Base-by-base conservation (phyloP, 2,888 invertebrate species). In the Heliconius sara region DNA sequence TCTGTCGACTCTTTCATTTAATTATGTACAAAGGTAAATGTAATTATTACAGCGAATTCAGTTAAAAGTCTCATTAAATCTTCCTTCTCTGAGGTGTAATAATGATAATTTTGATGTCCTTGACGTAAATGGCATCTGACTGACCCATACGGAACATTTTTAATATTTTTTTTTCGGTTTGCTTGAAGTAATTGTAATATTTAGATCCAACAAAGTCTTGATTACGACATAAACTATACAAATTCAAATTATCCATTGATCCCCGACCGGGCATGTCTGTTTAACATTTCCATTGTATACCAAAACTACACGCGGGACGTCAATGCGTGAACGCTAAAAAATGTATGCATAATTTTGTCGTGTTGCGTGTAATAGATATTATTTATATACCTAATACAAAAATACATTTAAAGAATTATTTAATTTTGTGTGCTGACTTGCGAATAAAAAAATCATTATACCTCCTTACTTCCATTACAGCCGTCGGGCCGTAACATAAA, bases 401-500 rank as follows among this genome's bases (percentile, higher is more conserved):
- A 73, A 16, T 60, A 73, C 25, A 34, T 7, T n/a, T 13, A 13
- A 60, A 52, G 25, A 34, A 30, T 65, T 30, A 67, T 30, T 30
- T 30, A 71, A 65, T 39, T 74, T 67, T 10, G 27, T 66, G 27
- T 65, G 70, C 43, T 39, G 57, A 73, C 57, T 52, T 52, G 65
- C 34, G 57, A 66, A 67, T 73, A 74, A 67, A 78, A 78, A 78
- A 75, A 3, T 30, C 66, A 75, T 66, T 66, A 65, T n/a, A 66
- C 75, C 65, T 75, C 30, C 27, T 75, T 75, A 67, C 73, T 30
- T 22, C 57, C 60, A 39, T 75, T 75, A 73, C 73, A 57, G 25
- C n/a, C 60, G 25, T 67, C n/a, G 73, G n/a, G 57, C 43, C 27
- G 67, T 6, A 78, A 78, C 57, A 43, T 78, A 78, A 78, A 78